phyloP scores from a whole-genome alignment of 35 echinoderm and acorn worm genomes.

The Ophioderma brevispina region DNA sequence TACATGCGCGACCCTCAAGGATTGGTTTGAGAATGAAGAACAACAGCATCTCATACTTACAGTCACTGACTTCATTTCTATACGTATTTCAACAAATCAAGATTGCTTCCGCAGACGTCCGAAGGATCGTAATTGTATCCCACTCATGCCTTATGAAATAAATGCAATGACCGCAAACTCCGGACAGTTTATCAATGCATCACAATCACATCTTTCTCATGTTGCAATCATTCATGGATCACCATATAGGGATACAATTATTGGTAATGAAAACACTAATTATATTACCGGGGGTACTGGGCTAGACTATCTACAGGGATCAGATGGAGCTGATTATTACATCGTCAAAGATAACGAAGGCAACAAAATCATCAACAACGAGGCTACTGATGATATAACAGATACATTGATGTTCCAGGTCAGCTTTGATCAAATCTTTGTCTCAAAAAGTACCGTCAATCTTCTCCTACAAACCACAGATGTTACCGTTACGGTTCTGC shows the following conservation, averaged over 20 bases:
- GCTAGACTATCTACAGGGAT: neutral
- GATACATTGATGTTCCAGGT: neutral
- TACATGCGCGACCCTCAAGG: neutral
- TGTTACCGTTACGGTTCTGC: neutral
- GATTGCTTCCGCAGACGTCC: too few species aligned
- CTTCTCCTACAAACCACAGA: neutral
- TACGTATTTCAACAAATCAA: neutral
- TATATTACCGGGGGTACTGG: neutral
- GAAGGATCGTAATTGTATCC: neutral
- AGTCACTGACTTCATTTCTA: neutral
- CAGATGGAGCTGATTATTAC: slow-evolving; percentile 12
- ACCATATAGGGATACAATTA: neutral
- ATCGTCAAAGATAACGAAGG: neutral
- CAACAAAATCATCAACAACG: neutral
- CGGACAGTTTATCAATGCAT: neutral
- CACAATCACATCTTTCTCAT: neutral
- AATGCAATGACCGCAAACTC: neutral
- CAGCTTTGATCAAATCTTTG: neutral
- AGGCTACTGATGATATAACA: neutral
- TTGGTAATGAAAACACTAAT: neutral
- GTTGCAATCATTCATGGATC: neutral
- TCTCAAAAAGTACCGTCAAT: neutral
- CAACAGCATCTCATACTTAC: neutral
- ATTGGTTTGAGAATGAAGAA: neutral
- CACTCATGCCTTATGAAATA: neutral